Percentiles rank a stretch among this genome's conserved stretches.
Evolutionary conservation across 2,888 invertebrate genomes (phyloP).

Genomic region (Nemurella pictetii): DNA sequence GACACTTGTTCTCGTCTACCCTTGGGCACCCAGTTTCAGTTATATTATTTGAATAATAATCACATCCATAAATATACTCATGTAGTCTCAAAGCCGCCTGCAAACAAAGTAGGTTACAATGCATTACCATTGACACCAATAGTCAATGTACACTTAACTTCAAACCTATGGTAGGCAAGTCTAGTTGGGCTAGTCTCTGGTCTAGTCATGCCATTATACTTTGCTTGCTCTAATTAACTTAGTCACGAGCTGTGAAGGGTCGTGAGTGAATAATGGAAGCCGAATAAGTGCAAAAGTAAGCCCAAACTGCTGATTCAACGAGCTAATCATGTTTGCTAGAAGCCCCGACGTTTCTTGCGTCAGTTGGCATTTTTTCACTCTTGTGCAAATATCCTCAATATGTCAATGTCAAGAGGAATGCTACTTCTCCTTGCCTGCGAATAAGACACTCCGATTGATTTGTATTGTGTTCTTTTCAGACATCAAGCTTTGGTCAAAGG

Average conservation of each 20-base stretch:
- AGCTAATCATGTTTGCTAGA: not conserved
- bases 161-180: not conserved
- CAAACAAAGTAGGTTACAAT: conserved; percentile 23
- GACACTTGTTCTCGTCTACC: conserved; percentile 26
- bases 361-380: not conserved
- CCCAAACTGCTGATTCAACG: conserved; percentile 14
- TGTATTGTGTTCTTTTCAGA: not conserved
- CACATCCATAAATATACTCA: conserved; percentile 1
- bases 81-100: not conserved
- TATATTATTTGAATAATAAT: conserved; percentile 3
- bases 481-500: not conserved
- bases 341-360: not conserved
- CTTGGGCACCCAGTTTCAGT: not conserved
- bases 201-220: too few species aligned
- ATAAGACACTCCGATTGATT: not conserved
- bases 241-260: not conserved
- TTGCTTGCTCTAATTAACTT: conserved; percentile 21
- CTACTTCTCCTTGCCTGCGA: not conserved
- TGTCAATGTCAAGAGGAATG: not conserved
- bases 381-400: not conserved
- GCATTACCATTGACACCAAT: not conserved
- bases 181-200: too few species aligned
- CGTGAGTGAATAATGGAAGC: conserved; percentile 23
- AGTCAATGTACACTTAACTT: conserved; percentile 1
- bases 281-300: not conserved